A percentile compares a stretch with the other conserved stretches of the same genome.
phyloP scores from a whole-genome alignment of 2,797 vertebrate genomes.

The Scleropages formosus region DNA sequence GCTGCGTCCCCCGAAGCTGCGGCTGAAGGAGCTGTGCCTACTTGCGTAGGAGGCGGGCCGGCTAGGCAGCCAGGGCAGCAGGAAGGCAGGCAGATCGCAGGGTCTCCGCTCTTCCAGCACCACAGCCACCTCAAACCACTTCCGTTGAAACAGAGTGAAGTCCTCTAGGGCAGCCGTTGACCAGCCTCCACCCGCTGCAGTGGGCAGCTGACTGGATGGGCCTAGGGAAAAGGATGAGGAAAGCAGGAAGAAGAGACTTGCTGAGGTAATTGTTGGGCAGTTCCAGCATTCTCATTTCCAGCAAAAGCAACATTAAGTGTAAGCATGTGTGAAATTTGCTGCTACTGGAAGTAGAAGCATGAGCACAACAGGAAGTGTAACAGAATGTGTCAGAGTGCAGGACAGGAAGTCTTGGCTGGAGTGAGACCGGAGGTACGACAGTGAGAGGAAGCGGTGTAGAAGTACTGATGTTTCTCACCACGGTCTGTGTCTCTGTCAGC shows the following conservation, averaged over 20 bases:
- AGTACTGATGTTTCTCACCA: constrained; percentile 53
- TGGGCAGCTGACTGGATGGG: constrained; percentile 61
- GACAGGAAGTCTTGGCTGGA: no score
- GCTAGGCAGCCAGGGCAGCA: constrained; percentile 94
- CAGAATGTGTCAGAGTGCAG: no score
- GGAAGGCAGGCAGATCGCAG: constrained; percentile 88
- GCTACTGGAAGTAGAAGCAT: no score
- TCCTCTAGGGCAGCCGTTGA: constrained; percentile 84
- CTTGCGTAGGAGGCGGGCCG: constrained; percentile 96
- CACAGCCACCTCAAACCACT: constrained; percentile 97
- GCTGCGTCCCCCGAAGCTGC: constrained; percentile 98
- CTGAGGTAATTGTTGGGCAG: not conserved
- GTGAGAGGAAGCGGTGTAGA: no score
- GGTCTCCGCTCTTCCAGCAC: constrained; percentile 87
- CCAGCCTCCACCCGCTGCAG: constrained; percentile 70
- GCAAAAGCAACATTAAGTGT: no score
- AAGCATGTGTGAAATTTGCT: no score
- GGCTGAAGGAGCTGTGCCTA: constrained; percentile 99
- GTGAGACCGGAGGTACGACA: no score
- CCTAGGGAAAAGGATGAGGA: constrained; percentile 35
- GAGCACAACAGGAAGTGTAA: no score
- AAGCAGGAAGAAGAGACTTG: not conserved
- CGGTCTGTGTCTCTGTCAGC: constrained; percentile 81
- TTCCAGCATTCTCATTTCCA: not conserved
- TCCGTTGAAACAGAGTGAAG: constrained; percentile 90